A percentile compares a stretch with the other conserved stretches of the same genome.
phyloP scores from a whole-genome alignment of 2,797 vertebrate genomes.

The Syngnathus rostellatus region DNA sequence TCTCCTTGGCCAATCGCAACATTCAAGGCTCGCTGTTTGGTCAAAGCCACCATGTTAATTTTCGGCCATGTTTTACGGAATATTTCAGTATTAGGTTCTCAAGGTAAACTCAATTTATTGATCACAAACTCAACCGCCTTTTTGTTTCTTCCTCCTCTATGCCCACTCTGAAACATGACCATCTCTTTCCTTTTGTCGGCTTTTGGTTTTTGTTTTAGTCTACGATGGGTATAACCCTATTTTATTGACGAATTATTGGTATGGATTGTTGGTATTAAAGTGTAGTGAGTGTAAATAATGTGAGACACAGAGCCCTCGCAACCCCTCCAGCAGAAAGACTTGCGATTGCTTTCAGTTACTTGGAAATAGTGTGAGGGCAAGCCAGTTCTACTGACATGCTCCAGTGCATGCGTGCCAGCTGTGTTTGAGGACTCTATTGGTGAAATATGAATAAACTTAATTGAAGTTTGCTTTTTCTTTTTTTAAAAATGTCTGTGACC shows the following conservation, averaged over 20 bases:
- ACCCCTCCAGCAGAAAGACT: too few relatives aligned
- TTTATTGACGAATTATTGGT: slow-evolving; percentile 39
- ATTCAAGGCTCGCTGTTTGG: slow-evolving; percentile 6
- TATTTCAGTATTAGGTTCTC: slow-evolving; percentile 41
- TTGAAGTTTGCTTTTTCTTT: neutral
- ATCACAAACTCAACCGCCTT: slow-evolving; percentile 1
- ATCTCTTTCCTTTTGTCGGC: slow-evolving; percentile 27
- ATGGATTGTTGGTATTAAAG: slow-evolving; percentile 3
- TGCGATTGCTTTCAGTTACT: neutral
- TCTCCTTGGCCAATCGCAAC: neutral
- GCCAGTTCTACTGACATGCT: slow-evolving; percentile 20
- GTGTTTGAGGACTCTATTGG: neutral
- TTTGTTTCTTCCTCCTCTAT: neutral
- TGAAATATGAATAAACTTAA: neutral
- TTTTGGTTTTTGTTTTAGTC: slow-evolving; percentile 35
- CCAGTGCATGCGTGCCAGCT: neutral
- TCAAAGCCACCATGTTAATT: neutral
- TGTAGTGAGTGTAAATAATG: slow-evolving; percentile 54
- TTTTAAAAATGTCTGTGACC: neutral
- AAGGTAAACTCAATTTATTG: slow-evolving; percentile 7
- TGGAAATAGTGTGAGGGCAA: neutral
- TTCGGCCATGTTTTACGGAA: slow-evolving; percentile 1
- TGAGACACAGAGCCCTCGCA: neutral
- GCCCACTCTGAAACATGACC: slow-evolving; percentile 16
- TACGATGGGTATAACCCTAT: slow-evolving; percentile 47